phyloP scores from a whole-genome alignment of 2,113 vertebrate genomes.

The Balaenoptera acutorostrata region DNA sequence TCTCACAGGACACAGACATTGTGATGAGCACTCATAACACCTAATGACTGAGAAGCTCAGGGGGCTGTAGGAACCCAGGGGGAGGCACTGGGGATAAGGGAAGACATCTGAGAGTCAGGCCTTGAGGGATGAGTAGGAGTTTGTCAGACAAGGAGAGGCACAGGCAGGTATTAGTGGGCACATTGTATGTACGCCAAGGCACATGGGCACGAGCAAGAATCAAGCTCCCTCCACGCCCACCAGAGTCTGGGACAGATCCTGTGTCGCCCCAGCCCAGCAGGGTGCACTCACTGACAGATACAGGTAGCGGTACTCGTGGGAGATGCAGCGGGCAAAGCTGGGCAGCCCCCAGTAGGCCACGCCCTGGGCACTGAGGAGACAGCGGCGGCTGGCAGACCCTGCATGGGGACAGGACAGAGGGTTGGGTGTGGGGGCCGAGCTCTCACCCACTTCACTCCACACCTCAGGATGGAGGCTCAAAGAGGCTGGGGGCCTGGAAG shows the following conservation, averaged over 20 bases:
- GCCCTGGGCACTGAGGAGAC: slow-evolving; percentile 95
- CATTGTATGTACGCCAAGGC: neutral
- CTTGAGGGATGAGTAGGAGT: neutral
- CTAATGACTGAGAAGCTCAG: neutral
- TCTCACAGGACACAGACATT: neutral
- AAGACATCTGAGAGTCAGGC: neutral
- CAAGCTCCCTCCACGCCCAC: neutral
- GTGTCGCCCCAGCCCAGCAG: neutral
- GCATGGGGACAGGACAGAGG: neutral
- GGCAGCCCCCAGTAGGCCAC: slow-evolving; percentile 98
- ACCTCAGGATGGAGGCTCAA: neutral
- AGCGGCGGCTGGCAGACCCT: slow-evolving; percentile 99
- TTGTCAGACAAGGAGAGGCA: neutral
- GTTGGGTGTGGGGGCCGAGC: neutral
- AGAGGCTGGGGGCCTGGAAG: neutral
- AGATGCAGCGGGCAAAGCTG: slow-evolving; percentile 98
- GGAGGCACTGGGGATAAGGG: neutral
- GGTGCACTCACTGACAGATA: slow-evolving; percentile 91
- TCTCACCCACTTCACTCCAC: neutral
- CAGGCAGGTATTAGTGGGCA: neutral
- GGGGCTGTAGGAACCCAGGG: neutral
- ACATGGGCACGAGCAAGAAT: neutral
- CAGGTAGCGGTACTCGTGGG: slow-evolving; percentile 97
- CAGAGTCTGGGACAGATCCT: neutral
- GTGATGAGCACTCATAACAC: neutral